phyloP scores from a whole-genome alignment of 2,797 vertebrate species.

The Pseudopleuronectes americanus region DNA sequence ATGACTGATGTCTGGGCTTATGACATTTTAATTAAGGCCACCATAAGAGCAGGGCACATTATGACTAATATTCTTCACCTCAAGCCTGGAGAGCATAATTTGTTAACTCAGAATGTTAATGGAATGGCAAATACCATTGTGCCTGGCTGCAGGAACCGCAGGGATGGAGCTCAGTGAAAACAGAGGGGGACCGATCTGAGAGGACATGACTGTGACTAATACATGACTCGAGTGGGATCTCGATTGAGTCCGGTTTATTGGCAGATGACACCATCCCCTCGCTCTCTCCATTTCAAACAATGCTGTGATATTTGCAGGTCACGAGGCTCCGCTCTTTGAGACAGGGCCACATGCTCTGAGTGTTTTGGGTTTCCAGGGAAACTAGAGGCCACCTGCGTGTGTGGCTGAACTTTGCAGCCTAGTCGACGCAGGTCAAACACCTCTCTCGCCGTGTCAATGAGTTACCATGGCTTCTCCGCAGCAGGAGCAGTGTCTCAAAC shows the following conservation, averaged over 20 bases:
- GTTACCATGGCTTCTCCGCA: constrained; percentile 66
- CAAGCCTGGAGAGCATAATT: constrained; percentile 61
- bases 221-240: constrained; percentile 42
- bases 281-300: constrained; percentile 45
- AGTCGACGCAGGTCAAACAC: constrained; percentile 77
- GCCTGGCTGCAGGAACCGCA: constrained; percentile 20
- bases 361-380: constrained; percentile 77
- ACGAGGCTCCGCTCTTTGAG: constrained; percentile 37
- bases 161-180: constrained; percentile 39
- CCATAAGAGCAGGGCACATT: constrained; percentile 57
- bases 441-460: constrained; percentile 67
- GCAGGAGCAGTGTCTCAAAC: constrained; percentile 35
- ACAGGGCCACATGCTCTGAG: constrained; percentile 35
- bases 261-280: constrained; percentile 14
- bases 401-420: constrained; percentile 72
- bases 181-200: constrained; percentile 17
- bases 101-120: constrained; percentile 59
- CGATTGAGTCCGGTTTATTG: constrained; percentile 23
- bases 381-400: constrained; percentile 70
- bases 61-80: constrained; percentile 69
- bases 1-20: constrained; percentile 57
- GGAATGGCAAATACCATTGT: constrained; percentile 50
- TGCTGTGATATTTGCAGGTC: constrained; percentile 39
- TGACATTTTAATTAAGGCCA: constrained; percentile 76
- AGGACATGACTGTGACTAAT: constrained; percentile 43